Evolutionary conservation across 2,113 vertebrate genomes (phyloP), one percentile per base, ranked within the genome.

Genomic region (Percina caprodes): DNA sequence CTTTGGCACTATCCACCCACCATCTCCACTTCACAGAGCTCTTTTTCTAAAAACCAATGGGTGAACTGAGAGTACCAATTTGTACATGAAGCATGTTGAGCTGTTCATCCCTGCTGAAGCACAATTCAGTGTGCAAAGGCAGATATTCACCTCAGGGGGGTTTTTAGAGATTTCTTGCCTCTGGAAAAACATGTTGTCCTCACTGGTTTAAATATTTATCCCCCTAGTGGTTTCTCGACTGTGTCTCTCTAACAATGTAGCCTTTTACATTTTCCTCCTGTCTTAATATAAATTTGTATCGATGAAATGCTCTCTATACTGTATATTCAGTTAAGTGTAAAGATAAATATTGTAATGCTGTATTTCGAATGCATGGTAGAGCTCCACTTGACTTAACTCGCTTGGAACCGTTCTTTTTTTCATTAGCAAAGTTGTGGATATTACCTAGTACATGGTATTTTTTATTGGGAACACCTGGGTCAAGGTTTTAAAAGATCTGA

Each of bases 1-100:
- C 89, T 93, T 94, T 93, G 93, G 92, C 90, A n/a, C 84, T 79
- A 79, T 69, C 66, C 79, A 84, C 63, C 84, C 68, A 80, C 77
- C 69, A 60, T 90, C 77, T 77, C 85, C 24, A 58, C 80, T 91
- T 89, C 87, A 82, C 80, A 82, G 80, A 80, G 67, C 75, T 68
- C 70, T 86, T 69, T 85, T 81, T 90, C 74, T 77, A 48, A 91
- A 89, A 88, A 90, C 78, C 78, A 80, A 90, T 84, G 76, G 73
- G 82, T 77, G 90, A 86, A 86, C 80, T 65, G 76, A 91, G 88
- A 91, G 74, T 55, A 88, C 85, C 80, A 83, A 84, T 92, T 91
- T 91, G 88, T 88, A 76, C 85, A 77, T 87, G 84, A 69, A 78
- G 74, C 79, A 77, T 88, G 84, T 84, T 89, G 72, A 84, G 80